These are phyloP conservation scores for Metallyticus violacea DNA, from an alignment of 2,888 invertebrate genomes.

Conservation along the genomic window DNA sequence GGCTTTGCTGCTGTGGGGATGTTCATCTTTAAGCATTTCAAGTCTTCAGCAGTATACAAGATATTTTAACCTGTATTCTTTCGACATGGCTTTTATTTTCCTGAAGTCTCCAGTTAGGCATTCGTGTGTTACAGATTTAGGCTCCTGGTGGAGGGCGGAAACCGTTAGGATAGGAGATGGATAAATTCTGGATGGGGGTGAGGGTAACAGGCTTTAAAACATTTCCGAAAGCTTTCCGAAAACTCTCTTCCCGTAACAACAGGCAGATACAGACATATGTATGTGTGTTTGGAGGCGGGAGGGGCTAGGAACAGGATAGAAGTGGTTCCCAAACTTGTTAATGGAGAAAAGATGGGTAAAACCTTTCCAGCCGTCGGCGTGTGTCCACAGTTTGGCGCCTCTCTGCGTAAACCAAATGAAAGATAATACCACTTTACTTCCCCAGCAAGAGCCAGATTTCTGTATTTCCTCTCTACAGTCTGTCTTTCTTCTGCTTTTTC, in stretches of 20 bases:
- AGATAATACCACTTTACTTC: conserved; percentile 29
- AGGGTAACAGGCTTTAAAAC: not conserved
- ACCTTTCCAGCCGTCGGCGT: conserved; percentile 26
- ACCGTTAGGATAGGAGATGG: no score
- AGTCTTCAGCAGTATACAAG: no score
- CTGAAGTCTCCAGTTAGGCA: no score
- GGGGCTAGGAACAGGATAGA: not conserved
- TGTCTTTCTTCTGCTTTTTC: not conserved
- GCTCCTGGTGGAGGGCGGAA: no score
- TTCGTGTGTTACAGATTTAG: no score
- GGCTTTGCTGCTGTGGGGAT: no score
- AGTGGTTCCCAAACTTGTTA: conserved; percentile 25
- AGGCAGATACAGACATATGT: not conserved
- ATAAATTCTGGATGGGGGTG: no score
- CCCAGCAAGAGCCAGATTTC: conserved; percentile 9
- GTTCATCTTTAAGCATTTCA: no score
- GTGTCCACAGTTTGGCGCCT: conserved; percentile 14
- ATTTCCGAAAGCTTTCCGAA: not conserved
- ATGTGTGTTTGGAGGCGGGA: not conserved
- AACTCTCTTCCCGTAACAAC: not conserved
- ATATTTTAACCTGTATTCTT: no score
- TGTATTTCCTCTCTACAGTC: not conserved
- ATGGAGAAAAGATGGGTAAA: conserved; percentile 27
- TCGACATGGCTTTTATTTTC: no score
- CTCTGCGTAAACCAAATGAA: conserved; percentile 20